phyloP scores from a whole-genome alignment of 2,797 vertebrate genomes.

The Hydrophis major region DNA sequence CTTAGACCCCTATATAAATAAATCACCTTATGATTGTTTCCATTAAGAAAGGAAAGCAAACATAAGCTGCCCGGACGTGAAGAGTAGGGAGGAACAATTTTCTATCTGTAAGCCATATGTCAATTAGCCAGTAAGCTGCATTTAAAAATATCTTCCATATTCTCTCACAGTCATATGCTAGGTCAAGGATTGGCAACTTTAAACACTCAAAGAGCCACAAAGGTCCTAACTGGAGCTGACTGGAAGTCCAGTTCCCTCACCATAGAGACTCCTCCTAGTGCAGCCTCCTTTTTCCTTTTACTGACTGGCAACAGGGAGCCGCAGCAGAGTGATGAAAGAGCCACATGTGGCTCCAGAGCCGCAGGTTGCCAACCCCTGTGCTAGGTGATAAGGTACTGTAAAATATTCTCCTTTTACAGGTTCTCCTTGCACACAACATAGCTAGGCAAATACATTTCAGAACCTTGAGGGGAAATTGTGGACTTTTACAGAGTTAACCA shows the following conservation, averaged over 20 bases:
- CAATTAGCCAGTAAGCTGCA: not conserved
- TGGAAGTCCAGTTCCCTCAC: too few relatives aligned
- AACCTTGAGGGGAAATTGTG: not conserved
- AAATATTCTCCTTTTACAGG: not conserved
- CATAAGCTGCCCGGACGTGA: not conserved
- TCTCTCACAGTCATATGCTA: not conserved
- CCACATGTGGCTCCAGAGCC: too few relatives aligned
- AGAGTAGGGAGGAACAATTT: not conserved
- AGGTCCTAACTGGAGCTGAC: too few relatives aligned
- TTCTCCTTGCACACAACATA: not conserved
- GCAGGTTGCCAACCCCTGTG: too few relatives aligned
- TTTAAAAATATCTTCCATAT: not conserved
- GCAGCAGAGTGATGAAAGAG: too few relatives aligned
- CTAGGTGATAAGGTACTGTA: not conserved
- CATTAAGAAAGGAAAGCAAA: constrained; percentile 21
- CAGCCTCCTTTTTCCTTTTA: too few relatives aligned
- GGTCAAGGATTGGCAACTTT: too few relatives aligned
- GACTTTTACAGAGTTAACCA: not conserved
- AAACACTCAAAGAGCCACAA: too few relatives aligned
- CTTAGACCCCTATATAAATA: constrained; percentile 2
- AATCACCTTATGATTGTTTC: constrained; percentile 32
- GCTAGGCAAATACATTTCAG: not conserved
- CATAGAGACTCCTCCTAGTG: too few relatives aligned
- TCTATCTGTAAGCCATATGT: not conserved
- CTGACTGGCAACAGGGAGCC: too few relatives aligned